Evolutionary conservation across 92 coral and sea anemone genomes (phyloP).

Genomic region (Porites lobata): DNA sequence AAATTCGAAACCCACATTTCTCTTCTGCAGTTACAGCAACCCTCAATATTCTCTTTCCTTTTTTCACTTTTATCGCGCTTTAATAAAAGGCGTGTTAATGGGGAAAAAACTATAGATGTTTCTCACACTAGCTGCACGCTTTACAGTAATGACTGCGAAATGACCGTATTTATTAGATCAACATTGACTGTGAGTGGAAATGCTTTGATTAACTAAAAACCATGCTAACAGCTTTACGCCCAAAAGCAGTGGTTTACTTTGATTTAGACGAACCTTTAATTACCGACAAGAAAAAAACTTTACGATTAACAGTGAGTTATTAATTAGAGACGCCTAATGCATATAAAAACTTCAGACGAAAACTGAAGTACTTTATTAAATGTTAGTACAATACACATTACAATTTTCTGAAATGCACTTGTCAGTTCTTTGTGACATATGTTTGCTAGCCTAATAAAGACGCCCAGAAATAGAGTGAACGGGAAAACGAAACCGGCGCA

Average conservation of each 20-base stretch:
- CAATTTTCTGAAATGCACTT: not conserved
- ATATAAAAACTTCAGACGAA: too few relatives aligned
- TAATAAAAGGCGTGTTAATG: not conserved
- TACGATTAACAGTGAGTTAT: not conserved
- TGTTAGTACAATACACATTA: not conserved
- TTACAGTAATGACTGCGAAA: conserved; percentile 15
- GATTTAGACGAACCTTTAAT: conserved; percentile 34
- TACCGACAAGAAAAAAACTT: not conserved
- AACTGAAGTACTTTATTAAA: not conserved
- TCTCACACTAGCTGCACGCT: not conserved
- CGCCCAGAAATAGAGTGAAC: not conserved
- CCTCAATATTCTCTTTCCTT: not conserved
- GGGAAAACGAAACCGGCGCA: too few relatives aligned
- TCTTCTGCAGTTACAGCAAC: not conserved
- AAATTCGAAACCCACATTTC: not conserved
- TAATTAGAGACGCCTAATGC: not conserved
- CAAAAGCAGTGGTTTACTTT: conserved; percentile 4
- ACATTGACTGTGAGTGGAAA: conserved; percentile 21
- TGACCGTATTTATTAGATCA: conserved; percentile 27
- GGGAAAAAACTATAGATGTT: not conserved
- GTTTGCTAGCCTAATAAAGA: not conserved
- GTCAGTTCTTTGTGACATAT: not conserved
- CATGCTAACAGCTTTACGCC: conserved; percentile 20
- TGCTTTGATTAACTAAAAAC: conserved; percentile 37
- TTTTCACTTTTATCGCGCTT: not conserved